Evolutionary conservation across 2,888 invertebrate species (phyloP).

Genomic region (Eurytoma californica): DNA sequence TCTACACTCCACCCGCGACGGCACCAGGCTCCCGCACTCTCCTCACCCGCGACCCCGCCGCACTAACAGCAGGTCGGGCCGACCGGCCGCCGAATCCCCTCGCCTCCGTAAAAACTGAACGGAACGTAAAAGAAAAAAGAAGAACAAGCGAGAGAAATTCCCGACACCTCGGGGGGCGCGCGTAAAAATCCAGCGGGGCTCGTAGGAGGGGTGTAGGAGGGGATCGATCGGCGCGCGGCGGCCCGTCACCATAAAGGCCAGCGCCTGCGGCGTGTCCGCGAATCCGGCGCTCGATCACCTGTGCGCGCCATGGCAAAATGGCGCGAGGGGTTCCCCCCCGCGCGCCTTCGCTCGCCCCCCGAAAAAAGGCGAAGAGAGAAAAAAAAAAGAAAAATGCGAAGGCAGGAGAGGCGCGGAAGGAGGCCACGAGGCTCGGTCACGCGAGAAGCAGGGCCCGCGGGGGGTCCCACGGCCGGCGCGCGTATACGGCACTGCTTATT

Average conservation of each 20-base stretch:
- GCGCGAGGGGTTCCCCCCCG: neutral
- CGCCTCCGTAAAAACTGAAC: no score
- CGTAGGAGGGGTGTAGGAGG: neutral
- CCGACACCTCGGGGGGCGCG: no score
- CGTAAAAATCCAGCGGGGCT: no score
- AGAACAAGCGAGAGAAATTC: no score
- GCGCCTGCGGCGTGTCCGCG: slow-evolving; percentile 21
- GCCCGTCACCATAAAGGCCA: slow-evolving; percentile 1
- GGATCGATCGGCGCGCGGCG: neutral
- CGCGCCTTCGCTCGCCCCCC: neutral
- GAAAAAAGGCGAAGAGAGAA: neutral
- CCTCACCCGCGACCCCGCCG: no score
- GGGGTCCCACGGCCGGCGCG: slow-evolving; percentile 15
- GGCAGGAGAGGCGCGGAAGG: neutral
- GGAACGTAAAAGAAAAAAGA: no score
- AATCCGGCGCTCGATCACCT: slow-evolving; percentile 37
- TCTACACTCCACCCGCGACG: no score
- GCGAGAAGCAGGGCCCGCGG: neutral
- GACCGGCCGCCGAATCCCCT: no score
- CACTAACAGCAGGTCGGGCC: no score
- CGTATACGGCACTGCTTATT: slow-evolving; percentile 73
- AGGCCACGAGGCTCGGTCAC: neutral
- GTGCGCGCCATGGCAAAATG: neutral
- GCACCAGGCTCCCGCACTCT: no score
- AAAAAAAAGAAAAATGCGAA: neutral